phyloP scores from a whole-genome alignment of 2,113 vertebrate species.

The Dromaius novaehollandiae region DNA sequence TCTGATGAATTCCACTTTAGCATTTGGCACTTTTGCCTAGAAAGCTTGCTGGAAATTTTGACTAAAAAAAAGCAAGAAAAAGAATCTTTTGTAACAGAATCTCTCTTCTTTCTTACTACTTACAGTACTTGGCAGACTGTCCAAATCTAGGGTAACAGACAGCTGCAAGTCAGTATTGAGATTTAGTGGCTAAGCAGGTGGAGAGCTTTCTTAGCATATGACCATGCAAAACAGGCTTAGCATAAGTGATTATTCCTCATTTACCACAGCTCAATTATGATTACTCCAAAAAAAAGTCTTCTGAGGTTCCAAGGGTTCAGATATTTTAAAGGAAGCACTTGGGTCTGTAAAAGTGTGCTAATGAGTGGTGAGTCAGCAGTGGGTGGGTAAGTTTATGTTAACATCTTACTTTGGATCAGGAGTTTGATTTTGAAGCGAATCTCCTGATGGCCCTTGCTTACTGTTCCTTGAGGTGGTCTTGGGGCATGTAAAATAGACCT shows the following conservation, averaged over 20 bases:
- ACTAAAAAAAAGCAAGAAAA: background rate
- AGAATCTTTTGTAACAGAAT: background rate
- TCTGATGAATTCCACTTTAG: background rate
- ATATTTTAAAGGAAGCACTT: background rate
- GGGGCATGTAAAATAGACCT: background rate
- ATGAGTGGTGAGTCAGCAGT: background rate
- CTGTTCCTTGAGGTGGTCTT: background rate
- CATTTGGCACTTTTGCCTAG: background rate
- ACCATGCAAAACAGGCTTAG: background rate
- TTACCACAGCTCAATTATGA: background rate
- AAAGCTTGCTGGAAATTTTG: background rate
- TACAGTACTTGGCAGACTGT: background rate
- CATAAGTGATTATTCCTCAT: background rate
- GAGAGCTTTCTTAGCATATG: background rate
- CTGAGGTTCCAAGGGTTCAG: background rate
- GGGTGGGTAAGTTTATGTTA: background rate
- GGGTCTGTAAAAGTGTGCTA: background rate
- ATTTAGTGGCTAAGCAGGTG: slow-evolving; percentile 6
- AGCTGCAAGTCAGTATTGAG: background rate
- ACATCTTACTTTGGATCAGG: background rate
- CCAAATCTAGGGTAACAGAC: background rate
- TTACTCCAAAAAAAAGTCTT: background rate
- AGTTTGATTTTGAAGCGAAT: background rate
- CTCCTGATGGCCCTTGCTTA: background rate
- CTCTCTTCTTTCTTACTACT: background rate